Evolutionary conservation across 2,113 vertebrate species (phyloP).

Genomic region (Notechis scutatus): DNA sequence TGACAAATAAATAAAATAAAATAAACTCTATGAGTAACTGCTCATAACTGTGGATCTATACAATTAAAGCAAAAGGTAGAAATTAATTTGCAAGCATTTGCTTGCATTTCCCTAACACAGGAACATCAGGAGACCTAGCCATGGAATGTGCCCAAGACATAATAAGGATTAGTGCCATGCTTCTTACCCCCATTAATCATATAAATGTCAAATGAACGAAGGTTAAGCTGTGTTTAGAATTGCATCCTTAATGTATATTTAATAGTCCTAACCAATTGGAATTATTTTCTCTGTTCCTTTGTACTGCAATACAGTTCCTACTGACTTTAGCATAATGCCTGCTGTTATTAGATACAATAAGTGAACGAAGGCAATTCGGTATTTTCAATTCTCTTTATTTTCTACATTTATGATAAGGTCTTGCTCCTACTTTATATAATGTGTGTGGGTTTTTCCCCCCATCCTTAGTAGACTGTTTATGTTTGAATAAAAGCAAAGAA

Average conservation of each 20-base stretch:
- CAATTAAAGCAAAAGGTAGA: neutral
- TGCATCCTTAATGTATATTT: neutral
- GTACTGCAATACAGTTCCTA: neutral
- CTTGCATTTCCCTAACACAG: neutral
- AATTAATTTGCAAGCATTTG: neutral
- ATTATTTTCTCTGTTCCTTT: neutral
- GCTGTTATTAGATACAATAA: neutral
- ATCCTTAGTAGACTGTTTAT: neutral
- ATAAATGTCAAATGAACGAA: neutral
- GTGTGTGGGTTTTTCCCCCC: neutral
- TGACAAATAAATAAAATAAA: too few species aligned
- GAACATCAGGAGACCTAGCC: too few species aligned
- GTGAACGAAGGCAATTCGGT: neutral
- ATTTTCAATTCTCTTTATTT: neutral
- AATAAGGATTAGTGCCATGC: neutral
- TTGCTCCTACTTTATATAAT: neutral
- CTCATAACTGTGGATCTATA: neutral
- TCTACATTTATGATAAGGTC: neutral
- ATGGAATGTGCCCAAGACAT: neutral
- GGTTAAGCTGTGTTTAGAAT: neutral
- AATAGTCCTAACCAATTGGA: neutral
- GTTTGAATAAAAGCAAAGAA: conserved; percentile 9
- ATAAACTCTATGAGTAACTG: neutral
- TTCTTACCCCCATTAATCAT: neutral
- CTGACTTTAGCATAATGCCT: neutral